Evolutionary conservation across 2,113 vertebrate genomes (phyloP), one percentile per base, ranked within the genome.

Genomic region (Acrocephalus kingi): DNA sequence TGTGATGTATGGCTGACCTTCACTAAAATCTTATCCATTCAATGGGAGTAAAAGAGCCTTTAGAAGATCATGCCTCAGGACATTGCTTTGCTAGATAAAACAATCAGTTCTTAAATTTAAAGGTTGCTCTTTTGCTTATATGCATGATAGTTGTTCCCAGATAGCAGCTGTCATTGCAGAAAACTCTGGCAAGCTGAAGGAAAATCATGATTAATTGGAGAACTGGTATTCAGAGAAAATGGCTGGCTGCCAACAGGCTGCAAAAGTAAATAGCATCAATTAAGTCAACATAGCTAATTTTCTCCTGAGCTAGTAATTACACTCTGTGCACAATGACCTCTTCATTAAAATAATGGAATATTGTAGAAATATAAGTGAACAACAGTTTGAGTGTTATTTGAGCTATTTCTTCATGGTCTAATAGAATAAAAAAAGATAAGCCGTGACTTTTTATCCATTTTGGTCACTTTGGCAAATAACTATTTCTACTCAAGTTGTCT

Each of bases 261-360:
- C 74, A 75, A 89, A 93, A 94, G 71, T 89, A 94, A 95, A 90
- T 66, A 55, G 43, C 67, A 75, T 90, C 74, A 94, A 94, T 94
- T 68, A 94, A 89, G 89, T 59, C 88, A 85, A 79, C 62, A 24
- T 91, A 84, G 52, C 56, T 96, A 88, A 92, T 91, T 93, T 94
- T 92, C 74, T 90, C 39, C 81, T 66, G 76, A 85, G 73, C 81
- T 94, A 84, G 72, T 84, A 93, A 95, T 89, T 91, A 63, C 23
- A 46, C 31, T 90, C 52, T 62, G 20, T 84, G 46, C 49, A 94
- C 81, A 84, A 74, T 58, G 72, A 69, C 79, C 93, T 92, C 30
- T 79, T 76, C 81, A 96, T 94, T 90, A 51, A 89, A 87, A 79
- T 89, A 90, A 87, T 76, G 79, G 33, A 84, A 77, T 83, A 76